phyloP scores from a whole-genome alignment of 2,888 invertebrate species.

The Hemithea aestivaria region DNA sequence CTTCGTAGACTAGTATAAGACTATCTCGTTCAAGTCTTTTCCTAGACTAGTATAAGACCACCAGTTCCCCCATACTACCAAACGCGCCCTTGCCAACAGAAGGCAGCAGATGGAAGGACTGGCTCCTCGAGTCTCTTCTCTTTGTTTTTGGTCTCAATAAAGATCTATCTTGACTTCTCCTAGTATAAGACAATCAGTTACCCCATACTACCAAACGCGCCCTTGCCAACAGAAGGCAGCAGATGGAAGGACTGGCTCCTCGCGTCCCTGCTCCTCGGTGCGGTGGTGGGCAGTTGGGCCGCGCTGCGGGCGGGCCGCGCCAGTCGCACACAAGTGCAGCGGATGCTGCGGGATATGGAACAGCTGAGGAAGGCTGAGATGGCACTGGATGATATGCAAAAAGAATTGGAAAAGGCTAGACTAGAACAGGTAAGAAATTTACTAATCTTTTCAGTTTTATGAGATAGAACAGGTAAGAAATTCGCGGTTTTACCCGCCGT shows the following conservation, averaged over 20 bases:
- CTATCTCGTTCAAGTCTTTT: too few relatives aligned
- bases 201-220: constrained; percentile 11
- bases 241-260: constrained; percentile 94
- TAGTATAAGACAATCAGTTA: too few relatives aligned
- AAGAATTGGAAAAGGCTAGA: constrained; percentile 89
- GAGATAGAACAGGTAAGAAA: too few relatives aligned
- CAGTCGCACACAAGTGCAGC: constrained; percentile 89
- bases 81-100: constrained; percentile 23
- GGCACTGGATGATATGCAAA: constrained; percentile 91
- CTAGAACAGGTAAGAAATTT: constrained; percentile 81
- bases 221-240: constrained; percentile 81
- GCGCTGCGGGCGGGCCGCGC: constrained; percentile 94
- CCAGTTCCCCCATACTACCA: constrained; percentile 6
- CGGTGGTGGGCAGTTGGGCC: constrained; percentile 94
- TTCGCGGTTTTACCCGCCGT: too few relatives aligned
- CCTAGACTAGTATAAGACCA: too few relatives aligned
- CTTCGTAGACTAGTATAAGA: too few relatives aligned
- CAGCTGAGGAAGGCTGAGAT: constrained; percentile 93
- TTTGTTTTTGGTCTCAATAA: too few relatives aligned
- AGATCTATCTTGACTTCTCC: too few relatives aligned
- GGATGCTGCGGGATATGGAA: constrained; percentile 97
- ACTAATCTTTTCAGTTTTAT: too few relatives aligned
- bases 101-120: too few relatives aligned
- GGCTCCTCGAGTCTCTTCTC: too few relatives aligned
- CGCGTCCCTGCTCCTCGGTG: constrained; percentile 89